These are phyloP conservation scores for Ciconia boyciana DNA, from an alignment of 2,113 vertebrate species.

Conservation along the genomic window DNA sequence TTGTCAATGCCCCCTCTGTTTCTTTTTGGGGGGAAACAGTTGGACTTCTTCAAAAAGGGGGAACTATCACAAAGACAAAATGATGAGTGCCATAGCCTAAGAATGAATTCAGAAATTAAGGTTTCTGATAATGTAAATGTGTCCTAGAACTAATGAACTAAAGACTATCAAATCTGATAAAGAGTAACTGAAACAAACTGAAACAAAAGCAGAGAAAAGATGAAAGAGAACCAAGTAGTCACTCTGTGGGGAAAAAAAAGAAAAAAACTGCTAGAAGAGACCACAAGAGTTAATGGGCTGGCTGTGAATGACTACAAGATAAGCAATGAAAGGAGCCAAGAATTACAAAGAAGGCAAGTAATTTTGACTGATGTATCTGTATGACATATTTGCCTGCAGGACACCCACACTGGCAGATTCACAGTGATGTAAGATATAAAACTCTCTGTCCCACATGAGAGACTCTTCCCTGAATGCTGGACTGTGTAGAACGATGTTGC, in stretches of 20 bases:
- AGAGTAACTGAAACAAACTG: neutral
- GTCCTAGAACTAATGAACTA: neutral
- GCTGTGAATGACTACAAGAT: neutral
- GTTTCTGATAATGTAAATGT: neutral
- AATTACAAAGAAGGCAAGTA: neutral
- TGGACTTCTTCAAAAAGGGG: neutral
- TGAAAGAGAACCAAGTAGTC: neutral
- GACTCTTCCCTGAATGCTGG: neutral
- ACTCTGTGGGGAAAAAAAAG: no score
- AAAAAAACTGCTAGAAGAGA: neutral
- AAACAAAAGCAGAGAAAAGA: neutral
- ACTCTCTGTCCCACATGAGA: neutral
- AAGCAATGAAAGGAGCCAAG: neutral
- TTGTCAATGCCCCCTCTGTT: neutral
- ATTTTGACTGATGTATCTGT: neutral
- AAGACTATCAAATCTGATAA: neutral
- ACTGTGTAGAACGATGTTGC: neutral
- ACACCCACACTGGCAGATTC: neutral
- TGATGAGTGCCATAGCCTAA: accelerated
- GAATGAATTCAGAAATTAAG: neutral
- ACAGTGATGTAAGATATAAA: neutral
- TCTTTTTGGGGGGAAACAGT: neutral
- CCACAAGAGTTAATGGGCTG: neutral
- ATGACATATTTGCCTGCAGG: neutral
- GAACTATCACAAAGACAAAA: neutral